phyloP scores from a whole-genome alignment of 2,888 invertebrate species.

The Antheraea assamensis region DNA sequence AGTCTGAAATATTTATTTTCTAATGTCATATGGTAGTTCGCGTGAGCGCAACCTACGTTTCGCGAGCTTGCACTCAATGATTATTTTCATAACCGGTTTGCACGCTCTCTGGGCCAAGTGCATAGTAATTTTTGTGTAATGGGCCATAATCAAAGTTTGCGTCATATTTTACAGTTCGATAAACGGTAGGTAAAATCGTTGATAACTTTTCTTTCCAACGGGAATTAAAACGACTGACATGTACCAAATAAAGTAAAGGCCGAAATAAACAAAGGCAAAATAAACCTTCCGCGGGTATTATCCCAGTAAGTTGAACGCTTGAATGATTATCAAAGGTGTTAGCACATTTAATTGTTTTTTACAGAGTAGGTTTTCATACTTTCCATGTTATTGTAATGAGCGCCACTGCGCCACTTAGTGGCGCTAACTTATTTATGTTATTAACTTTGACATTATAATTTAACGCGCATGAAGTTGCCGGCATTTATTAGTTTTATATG shows the following conservation, averaged over 20 bases:
- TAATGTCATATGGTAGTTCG: background rate
- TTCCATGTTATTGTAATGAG: too few species aligned
- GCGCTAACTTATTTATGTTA: too few species aligned
- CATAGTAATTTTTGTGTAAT: conserved; percentile 25
- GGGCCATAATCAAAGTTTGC: background rate
- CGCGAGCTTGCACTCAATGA: background rate
- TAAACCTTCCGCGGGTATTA: too few species aligned
- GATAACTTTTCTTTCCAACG: background rate
- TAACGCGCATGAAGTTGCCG: too few species aligned
- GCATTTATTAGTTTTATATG: too few species aligned
- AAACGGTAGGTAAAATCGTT: background rate
- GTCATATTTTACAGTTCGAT: background rate
- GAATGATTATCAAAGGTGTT: background rate
- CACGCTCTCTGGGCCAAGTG: conserved; percentile 47
- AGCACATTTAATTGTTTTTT: too few species aligned
- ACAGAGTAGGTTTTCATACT: too few species aligned
- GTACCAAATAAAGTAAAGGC: background rate
- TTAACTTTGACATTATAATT: too few species aligned
- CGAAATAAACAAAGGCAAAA: background rate
- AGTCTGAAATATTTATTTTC: background rate
- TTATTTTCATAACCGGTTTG: conserved; percentile 33
- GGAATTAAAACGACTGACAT: background rate
- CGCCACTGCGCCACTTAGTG: too few species aligned
- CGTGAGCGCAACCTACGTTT: background rate
- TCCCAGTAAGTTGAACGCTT: too few species aligned